Conservation (phyloP, 37 sponge, comb jelly and placozoan species). For the Bolinopsis microptera region DNA sequence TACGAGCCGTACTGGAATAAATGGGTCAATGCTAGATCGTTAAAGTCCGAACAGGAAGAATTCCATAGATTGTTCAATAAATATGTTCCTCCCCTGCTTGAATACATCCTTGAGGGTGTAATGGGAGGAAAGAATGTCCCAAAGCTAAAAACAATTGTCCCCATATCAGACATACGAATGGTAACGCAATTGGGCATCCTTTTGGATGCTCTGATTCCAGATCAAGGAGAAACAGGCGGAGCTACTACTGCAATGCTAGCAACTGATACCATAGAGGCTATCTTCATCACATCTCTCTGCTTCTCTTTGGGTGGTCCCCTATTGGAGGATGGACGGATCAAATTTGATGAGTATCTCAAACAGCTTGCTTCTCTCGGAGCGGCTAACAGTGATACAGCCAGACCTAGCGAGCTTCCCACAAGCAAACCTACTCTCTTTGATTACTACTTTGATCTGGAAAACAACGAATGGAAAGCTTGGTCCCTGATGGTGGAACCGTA, state of each 20-base stretch:
- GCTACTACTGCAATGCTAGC: conserved; percentile 66
- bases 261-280: conserved; percentile 75
- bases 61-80: conserved; percentile 80
- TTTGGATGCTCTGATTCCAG: conserved; percentile 86
- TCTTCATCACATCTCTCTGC: conserved; percentile 82
- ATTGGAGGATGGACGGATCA: conserved; percentile 86
- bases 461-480: conserved; percentile 89
- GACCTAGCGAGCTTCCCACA: conserved; percentile 78
- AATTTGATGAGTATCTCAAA: conserved; percentile 88
- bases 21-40: conserved; percentile 76
- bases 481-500: conserved; percentile 85
- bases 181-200: conserved; percentile 74
- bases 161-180: conserved; percentile 90
- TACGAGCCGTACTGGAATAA: conserved; percentile 93
- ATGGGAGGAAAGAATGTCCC: conserved; percentile 86
- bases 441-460: conserved; percentile 80
- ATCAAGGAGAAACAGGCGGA: conserved; percentile 68
- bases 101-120: conserved; percentile 89
- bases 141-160: conserved; percentile 89
- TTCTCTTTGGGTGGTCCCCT: conserved; percentile 95
- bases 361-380: conserved; percentile 75
- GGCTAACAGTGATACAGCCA: conserved; percentile 69
- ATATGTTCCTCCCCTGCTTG: conserved; percentile 83
- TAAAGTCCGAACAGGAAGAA: conserved; percentile 74
- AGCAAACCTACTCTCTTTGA: conserved; percentile 86